phyloP scores from a whole-genome alignment of 2,888 invertebrate species.

The Byasa hedistus region DNA sequence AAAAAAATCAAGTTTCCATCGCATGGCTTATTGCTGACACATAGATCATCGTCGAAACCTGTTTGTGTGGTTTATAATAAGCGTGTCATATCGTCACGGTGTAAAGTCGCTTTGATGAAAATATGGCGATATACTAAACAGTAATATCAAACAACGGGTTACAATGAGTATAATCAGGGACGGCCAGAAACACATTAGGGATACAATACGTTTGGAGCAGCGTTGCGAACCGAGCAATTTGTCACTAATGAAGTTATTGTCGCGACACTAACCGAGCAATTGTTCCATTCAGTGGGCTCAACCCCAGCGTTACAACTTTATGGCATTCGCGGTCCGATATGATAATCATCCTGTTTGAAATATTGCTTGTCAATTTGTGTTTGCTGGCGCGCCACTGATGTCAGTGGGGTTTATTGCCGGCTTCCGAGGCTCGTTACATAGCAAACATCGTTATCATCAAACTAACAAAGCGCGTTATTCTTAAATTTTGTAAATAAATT shows the following conservation, averaged over 20 bases:
- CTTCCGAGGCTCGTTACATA: constrained; percentile 47
- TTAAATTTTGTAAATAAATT: constrained; percentile 38
- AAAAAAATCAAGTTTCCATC: neutral
- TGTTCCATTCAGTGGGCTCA: constrained; percentile 59
- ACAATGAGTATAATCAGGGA: constrained; percentile 35
- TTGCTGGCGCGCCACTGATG: constrained; percentile 46
- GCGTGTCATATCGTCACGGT: constrained; percentile 15
- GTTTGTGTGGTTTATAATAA: constrained; percentile 7
- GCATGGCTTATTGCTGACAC: neutral
- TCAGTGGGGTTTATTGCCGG: constrained; percentile 46
- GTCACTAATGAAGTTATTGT: constrained; percentile 65
- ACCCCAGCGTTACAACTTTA: constrained; percentile 58
- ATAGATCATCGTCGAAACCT: constrained; percentile 23
- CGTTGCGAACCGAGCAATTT: constrained; percentile 44
- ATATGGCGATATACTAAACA: constrained; percentile 3
- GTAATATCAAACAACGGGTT: constrained; percentile 31
- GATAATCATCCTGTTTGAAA: constrained; percentile 61
- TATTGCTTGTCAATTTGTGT: constrained; percentile 62
- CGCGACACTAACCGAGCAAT: constrained; percentile 50
- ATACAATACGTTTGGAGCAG: constrained; percentile 37
- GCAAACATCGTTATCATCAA: constrained; percentile 44
- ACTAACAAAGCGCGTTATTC: constrained; percentile 35
- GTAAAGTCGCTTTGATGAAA: constrained; percentile 7
- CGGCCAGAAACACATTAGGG: constrained; percentile 35
- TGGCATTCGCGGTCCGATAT: constrained; percentile 53